Conservation (phyloP, 2,888 invertebrate genomes). For the Amphiduros pacificus region DNA sequence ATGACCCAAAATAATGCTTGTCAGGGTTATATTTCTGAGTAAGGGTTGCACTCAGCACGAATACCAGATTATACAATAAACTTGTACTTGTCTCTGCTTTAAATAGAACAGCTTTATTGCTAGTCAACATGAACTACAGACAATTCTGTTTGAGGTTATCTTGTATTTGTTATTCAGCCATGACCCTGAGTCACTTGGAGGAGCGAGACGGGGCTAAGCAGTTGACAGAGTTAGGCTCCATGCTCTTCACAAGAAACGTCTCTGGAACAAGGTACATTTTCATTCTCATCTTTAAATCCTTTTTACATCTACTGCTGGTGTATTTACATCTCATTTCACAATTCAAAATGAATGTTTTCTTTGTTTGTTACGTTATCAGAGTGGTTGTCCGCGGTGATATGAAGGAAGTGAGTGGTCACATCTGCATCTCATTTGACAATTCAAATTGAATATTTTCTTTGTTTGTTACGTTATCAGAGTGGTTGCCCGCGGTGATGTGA, state of each 20-base stretch:
- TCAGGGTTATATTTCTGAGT: too few species aligned
- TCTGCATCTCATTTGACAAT: neutral
- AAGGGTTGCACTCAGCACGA: too few species aligned
- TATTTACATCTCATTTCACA: neutral
- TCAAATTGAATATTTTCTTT: neutral
- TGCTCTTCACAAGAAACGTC: constrained; percentile 57
- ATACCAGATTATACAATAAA: too few species aligned
- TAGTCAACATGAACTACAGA: too few species aligned
- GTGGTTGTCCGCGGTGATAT: constrained; percentile 50
- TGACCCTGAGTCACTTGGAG: constrained; percentile 38
- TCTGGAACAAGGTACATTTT: constrained; percentile 69
- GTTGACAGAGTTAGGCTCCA: constrained; percentile 32
- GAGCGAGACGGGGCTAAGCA: constrained; percentile 43
- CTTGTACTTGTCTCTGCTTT: too few species aligned
- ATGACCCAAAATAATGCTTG: too few species aligned
- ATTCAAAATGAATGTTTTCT: neutral
- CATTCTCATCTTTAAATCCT: neutral
- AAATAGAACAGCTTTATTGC: too few species aligned
- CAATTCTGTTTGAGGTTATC: too few species aligned
- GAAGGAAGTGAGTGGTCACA: constrained; percentile 35
- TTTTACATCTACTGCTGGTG: neutral
- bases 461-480: constrained; percentile 52
- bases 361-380: constrained; percentile 46
- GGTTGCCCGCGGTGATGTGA: constrained; percentile 44
- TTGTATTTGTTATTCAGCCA: constrained; percentile 37